Evolutionary conservation across 2,797 vertebrate species (phyloP), one percentile per base, ranked within the genome.

Genomic region (Myoxocephalus aenaeus): DNA sequence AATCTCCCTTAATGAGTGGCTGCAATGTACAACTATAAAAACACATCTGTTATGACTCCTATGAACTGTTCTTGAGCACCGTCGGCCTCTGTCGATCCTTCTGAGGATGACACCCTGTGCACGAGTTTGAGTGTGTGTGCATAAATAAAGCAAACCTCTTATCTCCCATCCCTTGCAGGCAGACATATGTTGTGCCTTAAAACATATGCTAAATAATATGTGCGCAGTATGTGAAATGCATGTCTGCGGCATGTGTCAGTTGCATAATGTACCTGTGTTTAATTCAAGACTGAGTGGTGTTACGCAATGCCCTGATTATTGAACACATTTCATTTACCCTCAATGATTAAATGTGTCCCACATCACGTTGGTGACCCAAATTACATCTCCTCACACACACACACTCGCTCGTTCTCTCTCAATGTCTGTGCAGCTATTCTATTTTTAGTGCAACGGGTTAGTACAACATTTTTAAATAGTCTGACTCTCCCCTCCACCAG

Each of bases 341-440:
- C 71, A 84, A 62, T 90, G 86, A 92, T 93, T 91, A 90, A 90
- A 91, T 86, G 77, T 75, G 86, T 88, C 86, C 86, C 78, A 73
- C 46, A 22, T 86, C 80, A 86, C 72, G 80, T 65, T 64, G 75
- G 18, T 85, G 91, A 90, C 90, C 90, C 79, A 92, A 69, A 90
- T 90, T 87, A 75, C 71, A 70, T 22, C 65, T 70, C 67, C n/a
- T 50, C 67, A 7, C 22, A 11, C 70, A 20, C 74, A 50, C 27
- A 61, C 71, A 22, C 51, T 27, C 25, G 11, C 70, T 11, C 48
- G 1, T 18, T 20, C 48, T 20, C 58, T 9, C 66, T 25, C 3
- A 17, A 44, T 70, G 70, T 67, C 75, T 75, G 68, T 77, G 44
- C 18, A 5, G 64, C 76, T 57, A 73, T 70, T 80, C 75, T 90